Base-by-base conservation (phyloP, 2,113 vertebrate species). In the Oenanthe melanoleuca region DNA sequence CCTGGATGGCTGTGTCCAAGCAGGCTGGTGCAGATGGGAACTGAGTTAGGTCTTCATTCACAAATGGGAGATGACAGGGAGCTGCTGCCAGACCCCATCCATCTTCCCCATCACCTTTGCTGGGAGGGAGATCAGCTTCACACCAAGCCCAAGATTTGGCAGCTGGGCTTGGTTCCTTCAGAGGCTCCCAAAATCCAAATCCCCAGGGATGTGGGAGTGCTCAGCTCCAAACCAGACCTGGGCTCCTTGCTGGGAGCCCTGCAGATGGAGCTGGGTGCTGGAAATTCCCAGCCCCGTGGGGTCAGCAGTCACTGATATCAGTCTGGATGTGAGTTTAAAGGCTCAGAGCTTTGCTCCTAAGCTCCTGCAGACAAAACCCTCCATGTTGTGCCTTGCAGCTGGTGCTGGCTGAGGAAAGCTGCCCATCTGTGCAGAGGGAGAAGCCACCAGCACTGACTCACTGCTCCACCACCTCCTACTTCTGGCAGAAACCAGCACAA, bases 371-470 rank as follows among this genome's bases (percentile, higher is more conserved):
- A 47, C 49, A 72, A 72, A 74, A 14, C 7, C 11, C n/a, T 81
- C 66, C 3, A 14, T 85, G 74, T 33, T 80, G 90, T 50, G 81
- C 61, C 87, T 92, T 85, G 92, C 92, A 92, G 91, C 87, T 95
- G 93, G 33, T 89, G 78, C 75, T 89, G 87, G 73, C 92, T 94
- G 81, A 85, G 61, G 87, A 60, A 92, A 24, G 57, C 63, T 72
- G 73, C 81, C 95, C 85, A 81, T 92, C 96, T 96, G 86, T 88
- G 88, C 73, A 9, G 89, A 37, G 88, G 61, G 38, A 7, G 18
- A 94, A 93, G 89, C 95, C 69, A 17, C 18, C 81, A 71, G 86
- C 80, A 65, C 83, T 92, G 91, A 92, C 52, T 94, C 89, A 95
- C 73, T 2, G 21, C 79, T 86, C 71, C 10, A 44, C 45, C 80